These are phyloP conservation scores for Rhinoraja longicauda DNA, from an alignment of 2,797 vertebrate species.

Conservation along the genomic window DNA sequence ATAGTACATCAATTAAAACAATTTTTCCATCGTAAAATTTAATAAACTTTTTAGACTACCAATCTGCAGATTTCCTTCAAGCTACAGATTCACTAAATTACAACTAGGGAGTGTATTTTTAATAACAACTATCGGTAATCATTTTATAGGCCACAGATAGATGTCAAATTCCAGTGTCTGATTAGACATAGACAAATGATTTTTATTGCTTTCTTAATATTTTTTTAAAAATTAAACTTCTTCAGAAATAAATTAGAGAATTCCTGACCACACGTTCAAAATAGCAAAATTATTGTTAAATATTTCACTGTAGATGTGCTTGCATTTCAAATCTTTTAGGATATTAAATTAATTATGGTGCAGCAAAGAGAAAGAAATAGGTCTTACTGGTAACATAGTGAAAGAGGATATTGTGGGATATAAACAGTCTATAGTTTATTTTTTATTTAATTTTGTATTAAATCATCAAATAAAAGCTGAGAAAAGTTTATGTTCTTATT, in stretches of 20 bases:
- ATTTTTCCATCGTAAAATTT: background rate
- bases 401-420: background rate
- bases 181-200: background rate
- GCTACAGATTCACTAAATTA: background rate
- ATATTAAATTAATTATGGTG: background rate
- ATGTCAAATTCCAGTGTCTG: background rate
- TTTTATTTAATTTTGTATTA: background rate
- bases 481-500: background rate
- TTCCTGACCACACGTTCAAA: too few relatives aligned
- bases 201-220: background rate
- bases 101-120: background rate
- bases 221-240: background rate
- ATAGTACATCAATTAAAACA: background rate
- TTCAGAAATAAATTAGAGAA: background rate
- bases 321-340: background rate
- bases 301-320: too few relatives aligned
- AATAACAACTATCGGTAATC: background rate
- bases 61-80: background rate
- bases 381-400: background rate
- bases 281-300: too few relatives aligned
- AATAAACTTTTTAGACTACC: background rate
- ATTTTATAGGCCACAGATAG: background rate
- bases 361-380: background rate
- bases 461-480: background rate
- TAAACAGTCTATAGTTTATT: background rate